Percentiles rank a stretch among this genome's conserved stretches.
phyloP scores from a whole-genome alignment of 1,140 invertebrate species.

The Plodia interpunctella region DNA sequence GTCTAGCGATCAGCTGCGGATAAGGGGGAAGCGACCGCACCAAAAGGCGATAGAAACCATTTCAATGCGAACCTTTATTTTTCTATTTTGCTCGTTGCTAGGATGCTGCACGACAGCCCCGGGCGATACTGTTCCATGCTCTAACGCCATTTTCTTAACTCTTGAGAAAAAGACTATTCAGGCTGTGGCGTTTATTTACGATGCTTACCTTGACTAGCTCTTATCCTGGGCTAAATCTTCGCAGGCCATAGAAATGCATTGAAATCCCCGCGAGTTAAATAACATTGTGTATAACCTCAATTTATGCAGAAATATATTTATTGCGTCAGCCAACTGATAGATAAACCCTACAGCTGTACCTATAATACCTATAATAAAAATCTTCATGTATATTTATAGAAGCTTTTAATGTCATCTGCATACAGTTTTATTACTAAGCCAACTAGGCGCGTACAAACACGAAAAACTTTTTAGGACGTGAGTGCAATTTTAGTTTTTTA shows the following conservation, averaged over 20 bases:
- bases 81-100: constrained; percentile 36
- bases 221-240: constrained; percentile 27
- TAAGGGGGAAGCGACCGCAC: constrained; percentile 62
- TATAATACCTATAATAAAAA: no score
- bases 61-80: constrained; percentile 66
- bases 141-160: constrained; percentile 59
- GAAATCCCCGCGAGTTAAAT: background rate
- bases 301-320: constrained; percentile 5
- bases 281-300: background rate
- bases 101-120: constrained; percentile 42
- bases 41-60: constrained; percentile 57
- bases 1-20: constrained; percentile 67
- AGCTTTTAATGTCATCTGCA: no score
- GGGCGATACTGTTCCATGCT: constrained; percentile 49
- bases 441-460: no score
- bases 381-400: no score
- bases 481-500: background rate
- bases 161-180: constrained; percentile 43
- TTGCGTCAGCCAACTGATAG: background rate
- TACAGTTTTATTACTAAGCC: no score
- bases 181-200: constrained; percentile 52
- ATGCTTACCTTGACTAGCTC: constrained; percentile 42
- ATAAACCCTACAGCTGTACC: background rate
- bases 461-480: background rate
- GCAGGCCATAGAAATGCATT: background rate